Conservation (phyloP, 2,113 vertebrate species). For the Dicrurus megarhynchus region DNA sequence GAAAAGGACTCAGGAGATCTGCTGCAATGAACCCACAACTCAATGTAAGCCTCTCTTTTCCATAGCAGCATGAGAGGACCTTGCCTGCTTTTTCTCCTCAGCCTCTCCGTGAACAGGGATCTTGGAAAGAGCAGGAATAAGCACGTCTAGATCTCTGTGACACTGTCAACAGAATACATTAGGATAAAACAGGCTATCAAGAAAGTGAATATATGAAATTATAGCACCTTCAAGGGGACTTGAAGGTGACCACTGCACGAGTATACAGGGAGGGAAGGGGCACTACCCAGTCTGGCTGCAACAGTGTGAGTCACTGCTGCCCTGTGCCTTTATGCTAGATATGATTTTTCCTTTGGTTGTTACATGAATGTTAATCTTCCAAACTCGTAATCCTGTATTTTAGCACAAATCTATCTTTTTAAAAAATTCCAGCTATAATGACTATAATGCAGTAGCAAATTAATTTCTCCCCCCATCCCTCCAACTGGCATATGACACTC, state of each 20-base stretch:
- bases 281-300: neutral
- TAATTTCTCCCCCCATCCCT: fast-evolving
- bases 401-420: neutral
- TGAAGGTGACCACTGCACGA: neutral
- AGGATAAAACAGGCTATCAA: neutral
- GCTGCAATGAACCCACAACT: neutral
- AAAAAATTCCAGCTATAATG: neutral
- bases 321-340: neutral
- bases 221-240: neutral
- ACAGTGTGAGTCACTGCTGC: neutral
- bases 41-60: neutral
- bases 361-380: neutral
- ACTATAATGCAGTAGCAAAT: neutral
- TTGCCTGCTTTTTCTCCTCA: neutral
- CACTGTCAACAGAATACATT: neutral
- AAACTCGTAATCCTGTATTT: neutral
- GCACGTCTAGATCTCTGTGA: neutral
- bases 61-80: fast-evolving
- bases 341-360: neutral
- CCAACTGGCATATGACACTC: neutral
- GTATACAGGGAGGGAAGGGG: neutral
- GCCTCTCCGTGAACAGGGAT: neutral
- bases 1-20: neutral
- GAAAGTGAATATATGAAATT: neutral
- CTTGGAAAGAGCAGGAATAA: neutral